Base-by-base conservation (phyloP, 2,888 invertebrate genomes). In the Apodemia zela region DNA sequence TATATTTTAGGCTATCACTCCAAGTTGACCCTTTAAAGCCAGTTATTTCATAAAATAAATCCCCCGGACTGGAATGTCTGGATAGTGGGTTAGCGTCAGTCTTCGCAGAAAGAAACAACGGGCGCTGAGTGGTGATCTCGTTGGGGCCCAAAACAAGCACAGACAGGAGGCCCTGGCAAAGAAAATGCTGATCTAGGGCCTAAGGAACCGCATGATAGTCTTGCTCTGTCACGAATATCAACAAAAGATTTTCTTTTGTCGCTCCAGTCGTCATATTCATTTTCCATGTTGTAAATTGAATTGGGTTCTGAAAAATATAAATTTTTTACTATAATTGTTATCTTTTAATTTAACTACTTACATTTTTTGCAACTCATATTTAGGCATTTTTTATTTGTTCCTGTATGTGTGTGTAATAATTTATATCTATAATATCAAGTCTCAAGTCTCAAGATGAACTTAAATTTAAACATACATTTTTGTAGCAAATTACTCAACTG, bases 101-200 rank as follows among this genome's bases (percentile, higher is more conserved):
- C 87, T n/a, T 89, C 93, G 74, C 92, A 93, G 79, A 94, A 94
- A 18, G 93, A 87, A 38, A 94, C 93, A n/a, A 85, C 92, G 0
- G 94, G 94, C 3, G 94, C 94, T 0, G 94, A 94, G 75, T 93
- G 89, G 70, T 93, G 93, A 74, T 86, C 89, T 54, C 88, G 69
- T 1, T 77, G 87, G 51, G 87, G 86, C 35, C 85, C 84, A 76
- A 90, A 87, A 75, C 90, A 90, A 63, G 84, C 84, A 76, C 90
- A 90, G 10, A 85, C 88, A 2, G 89, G 89, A 2, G 83, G 87
- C 0, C 88, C 89, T 0, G 90, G 89, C 35, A 88, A 86, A 0
- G 89, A 89, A 0, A 88, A 76, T 0, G 89, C 87, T 0, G 89
- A 90, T 0, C 87, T 87, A 0, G 88, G 87, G 1, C 86, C 87